Percentiles rank a stretch among this genome's conserved stretches.
These are phyloP conservation scores for Isurus oxyrinchus DNA, from an alignment of 2,113 vertebrate species.

Conservation along the genomic window DNA sequence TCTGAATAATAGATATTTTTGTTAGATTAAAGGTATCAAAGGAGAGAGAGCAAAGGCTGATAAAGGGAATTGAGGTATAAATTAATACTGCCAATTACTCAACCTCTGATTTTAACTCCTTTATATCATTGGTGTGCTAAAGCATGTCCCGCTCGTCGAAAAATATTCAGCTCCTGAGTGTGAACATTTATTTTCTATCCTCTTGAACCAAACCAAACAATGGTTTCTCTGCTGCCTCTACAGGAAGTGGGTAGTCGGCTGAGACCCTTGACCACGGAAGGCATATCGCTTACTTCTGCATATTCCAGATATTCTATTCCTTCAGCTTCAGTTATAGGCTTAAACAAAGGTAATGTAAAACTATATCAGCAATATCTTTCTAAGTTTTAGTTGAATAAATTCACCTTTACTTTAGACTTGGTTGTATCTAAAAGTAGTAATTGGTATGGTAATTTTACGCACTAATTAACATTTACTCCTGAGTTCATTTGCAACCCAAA, in stretches of 20 bases:
- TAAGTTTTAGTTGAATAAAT: not conserved
- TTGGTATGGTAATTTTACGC: not conserved
- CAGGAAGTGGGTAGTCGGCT: constrained; percentile 7
- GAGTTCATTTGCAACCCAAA: not conserved
- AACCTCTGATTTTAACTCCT: not conserved
- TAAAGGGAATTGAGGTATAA: not conserved
- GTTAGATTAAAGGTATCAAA: not conserved
- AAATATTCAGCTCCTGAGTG: not conserved
- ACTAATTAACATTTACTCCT: not conserved
- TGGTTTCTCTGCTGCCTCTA: not conserved
- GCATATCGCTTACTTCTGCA: not conserved
- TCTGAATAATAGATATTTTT: not conserved
- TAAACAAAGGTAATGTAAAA: constrained; percentile 1
- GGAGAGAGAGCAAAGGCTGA: not conserved
- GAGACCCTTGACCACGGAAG: not conserved
- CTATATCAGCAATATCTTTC: not conserved
- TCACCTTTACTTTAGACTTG: not conserved
- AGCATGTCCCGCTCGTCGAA: not conserved
- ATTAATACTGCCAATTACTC: not conserved
- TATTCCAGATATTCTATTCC: not conserved
- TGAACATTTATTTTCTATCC: not conserved
- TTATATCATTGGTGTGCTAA: not conserved
- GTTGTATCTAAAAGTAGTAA: not conserved
- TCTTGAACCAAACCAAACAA: not conserved
- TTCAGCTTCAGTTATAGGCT: not conserved